Conservation (phyloP, 1,140 invertebrate species). For the Drosophila yakuba region DNA sequence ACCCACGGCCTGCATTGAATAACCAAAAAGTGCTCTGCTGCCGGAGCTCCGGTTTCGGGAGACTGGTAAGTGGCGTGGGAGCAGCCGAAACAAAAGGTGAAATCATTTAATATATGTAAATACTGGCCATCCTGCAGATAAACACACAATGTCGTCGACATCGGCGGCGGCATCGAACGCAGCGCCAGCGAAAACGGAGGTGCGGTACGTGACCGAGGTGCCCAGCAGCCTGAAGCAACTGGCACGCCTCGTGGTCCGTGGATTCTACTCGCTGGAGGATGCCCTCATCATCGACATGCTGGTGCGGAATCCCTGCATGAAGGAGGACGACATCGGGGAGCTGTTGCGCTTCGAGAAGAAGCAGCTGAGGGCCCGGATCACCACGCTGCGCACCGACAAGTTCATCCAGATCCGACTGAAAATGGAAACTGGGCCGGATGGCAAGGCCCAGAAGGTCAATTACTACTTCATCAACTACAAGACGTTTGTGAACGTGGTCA, state of each 20-base stretch:
- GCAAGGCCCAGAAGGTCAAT: slow-evolving; percentile 98
- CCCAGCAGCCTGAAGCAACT: slow-evolving; percentile 96
- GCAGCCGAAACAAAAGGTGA: not conserved
- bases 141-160: slow-evolving; percentile 62
- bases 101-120: not conserved
- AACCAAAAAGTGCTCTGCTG: not conserved
- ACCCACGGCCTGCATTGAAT: not conserved
- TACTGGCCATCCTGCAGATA: not conserved
- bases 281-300: slow-evolving; percentile 97
- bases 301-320: slow-evolving; percentile 97
- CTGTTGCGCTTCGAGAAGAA: slow-evolving; percentile 97
- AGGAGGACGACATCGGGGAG: slow-evolving; percentile 98
- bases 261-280: slow-evolving; percentile 97
- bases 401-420: slow-evolving; percentile 96
- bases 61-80: slow-evolving; percentile 13
- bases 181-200: slow-evolving; percentile 59
- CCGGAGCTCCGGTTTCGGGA: not conserved
- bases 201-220: slow-evolving; percentile 90
- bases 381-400: slow-evolving; percentile 94
- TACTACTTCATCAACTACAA: slow-evolving; percentile 99
- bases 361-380: slow-evolving; percentile 92
- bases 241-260: slow-evolving; percentile 94
- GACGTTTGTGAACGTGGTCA: slow-evolving; percentile 98
- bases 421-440: slow-evolving; percentile 97
- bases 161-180: slow-evolving; percentile 61